phyloP scores from a whole-genome alignment of 2,888 invertebrate species.

The Lobophora halterata region DNA sequence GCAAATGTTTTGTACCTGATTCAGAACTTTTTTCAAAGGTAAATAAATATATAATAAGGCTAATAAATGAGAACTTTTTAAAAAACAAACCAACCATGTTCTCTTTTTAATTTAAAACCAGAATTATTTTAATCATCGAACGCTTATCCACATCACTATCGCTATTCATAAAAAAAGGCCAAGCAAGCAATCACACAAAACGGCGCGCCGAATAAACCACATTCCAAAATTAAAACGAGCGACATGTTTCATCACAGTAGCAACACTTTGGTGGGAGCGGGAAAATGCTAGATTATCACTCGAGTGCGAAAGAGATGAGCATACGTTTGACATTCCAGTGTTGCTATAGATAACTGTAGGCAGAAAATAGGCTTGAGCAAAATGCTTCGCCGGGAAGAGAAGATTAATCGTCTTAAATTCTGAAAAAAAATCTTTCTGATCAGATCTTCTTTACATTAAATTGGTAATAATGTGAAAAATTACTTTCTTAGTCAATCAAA shows the following conservation, averaged over 20 bases:
- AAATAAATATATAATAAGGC: no score
- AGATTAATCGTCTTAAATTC: neutral
- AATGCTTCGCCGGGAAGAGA: neutral
- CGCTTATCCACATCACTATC: conserved; percentile 30
- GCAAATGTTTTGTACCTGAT: no score
- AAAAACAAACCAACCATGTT: no score
- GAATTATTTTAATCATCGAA: no score
- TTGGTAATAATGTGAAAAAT: no score
- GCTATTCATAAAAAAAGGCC: conserved; percentile 39
- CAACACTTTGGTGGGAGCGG: conserved; percentile 50
- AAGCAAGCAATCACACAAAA: conserved; percentile 55
- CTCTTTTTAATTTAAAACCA: no score
- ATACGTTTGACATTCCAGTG: conserved; percentile 56
- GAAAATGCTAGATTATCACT: conserved; percentile 8
- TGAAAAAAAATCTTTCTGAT: neutral
- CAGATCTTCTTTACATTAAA: no score
- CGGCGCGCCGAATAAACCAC: conserved; percentile 68
- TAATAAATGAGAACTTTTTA: no score
- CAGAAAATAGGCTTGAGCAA: conserved; percentile 35
- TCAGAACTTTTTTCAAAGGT: no score
- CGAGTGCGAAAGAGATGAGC: conserved; percentile 50
- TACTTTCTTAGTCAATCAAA: no score
- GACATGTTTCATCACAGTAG: conserved; percentile 55
- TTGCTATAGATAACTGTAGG: conserved; percentile 60
- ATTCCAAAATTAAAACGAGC: conserved; percentile 76